Base-by-base conservation (phyloP, 1,140 invertebrate genomes). In the Sminthurides bifidus region DNA sequence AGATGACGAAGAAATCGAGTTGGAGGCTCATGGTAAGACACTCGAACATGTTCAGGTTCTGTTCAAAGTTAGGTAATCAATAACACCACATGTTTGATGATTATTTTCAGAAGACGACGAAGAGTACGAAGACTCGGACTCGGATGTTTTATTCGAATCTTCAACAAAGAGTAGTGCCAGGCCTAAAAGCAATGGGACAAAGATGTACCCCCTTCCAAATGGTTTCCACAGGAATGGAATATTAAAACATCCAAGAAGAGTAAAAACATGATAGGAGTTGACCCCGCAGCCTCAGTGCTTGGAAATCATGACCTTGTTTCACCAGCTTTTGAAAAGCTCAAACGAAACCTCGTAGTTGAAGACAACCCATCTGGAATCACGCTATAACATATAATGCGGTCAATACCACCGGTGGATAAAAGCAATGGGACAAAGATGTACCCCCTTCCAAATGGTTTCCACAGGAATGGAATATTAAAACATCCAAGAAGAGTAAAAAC, bases 51-150 rank as follows among this genome's bases (percentile, higher is more conserved):
- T 5, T 8, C 15, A 8, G 14, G 15, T 51, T 29, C 24, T 5
- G 1, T 23, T 41, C 15, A 2, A 19, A 27, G 33, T 44, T 14
- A 31, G 17, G 31, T 17, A 6, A 10, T 37, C 23, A 30, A 55
- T 10, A 14, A 23, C n/a, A 8, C 5, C 41, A 19, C 19, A 14
- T 40, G 3, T 50, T 31, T 30, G 4, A 31, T n/a, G 26, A 17
- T 37, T 59, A 64, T 33, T 58, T 17, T 57, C 35, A 71, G 71
- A 66, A 52, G 72, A 71, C 63, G 68, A 52, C 23, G 56, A 64
- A 37, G 83, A 86, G 61, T 80, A 79, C 1, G 84, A 63, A 14
- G 58, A 86, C 55, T 84, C 82, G 0, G 82, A 84, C 60, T 83
- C 81, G 1, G 82, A 84, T 70, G 79, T 83, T 17, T 68, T 84